Base-by-base conservation (phyloP, 2,888 invertebrate genomes). In the Cyrtodaria siliqua region DNA sequence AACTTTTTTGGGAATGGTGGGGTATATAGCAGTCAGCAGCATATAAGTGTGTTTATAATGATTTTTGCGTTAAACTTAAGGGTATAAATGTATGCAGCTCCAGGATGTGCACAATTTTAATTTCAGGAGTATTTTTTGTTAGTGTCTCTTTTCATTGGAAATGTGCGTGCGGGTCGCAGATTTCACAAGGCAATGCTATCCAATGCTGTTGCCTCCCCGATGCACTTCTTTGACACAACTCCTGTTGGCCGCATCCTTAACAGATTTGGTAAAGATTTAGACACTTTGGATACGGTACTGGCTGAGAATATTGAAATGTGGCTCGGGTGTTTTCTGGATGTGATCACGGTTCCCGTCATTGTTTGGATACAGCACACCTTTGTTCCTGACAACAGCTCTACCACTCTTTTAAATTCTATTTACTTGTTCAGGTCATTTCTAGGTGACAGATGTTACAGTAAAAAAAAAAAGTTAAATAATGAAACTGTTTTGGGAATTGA, bases 141-240 rank as follows among this genome's bases (percentile, higher is more conserved):
- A 9, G 66, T 49, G 83, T 38, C 55, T 20, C 73, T 86, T 27
- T 81, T 74, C 59, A 59, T 81, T 3, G 86, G 84, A 42, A 82
- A 81, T 71, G 77, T 86, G 9, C 20, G 76, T 18, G 82, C 81
- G 20, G 82, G 83, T 26, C 49, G 72, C 24, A 63, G 63, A n/a
- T 79, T 92, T 4, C 92, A 92, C 69, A 38, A 59, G 16, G 57
- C 29, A 23, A 67, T 90, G 44, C 77, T 92, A 4, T 50, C 55
- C 40, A 89, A 87, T 59, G 73, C 89, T 18, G 40, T 92, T 57
- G 78, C 80, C 20, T 85, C 90, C 0, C 89, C 90, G 16, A 87
- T 90, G 89, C 53, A 62, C 27, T 92, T 91, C 80, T 91, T 92
- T 83, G 92, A 92, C 79, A 86, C 87, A 1, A 91, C 89, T 12